Base-by-base conservation (phyloP, 2,113 vertebrate species). In the Pituophis catenifer region DNA sequence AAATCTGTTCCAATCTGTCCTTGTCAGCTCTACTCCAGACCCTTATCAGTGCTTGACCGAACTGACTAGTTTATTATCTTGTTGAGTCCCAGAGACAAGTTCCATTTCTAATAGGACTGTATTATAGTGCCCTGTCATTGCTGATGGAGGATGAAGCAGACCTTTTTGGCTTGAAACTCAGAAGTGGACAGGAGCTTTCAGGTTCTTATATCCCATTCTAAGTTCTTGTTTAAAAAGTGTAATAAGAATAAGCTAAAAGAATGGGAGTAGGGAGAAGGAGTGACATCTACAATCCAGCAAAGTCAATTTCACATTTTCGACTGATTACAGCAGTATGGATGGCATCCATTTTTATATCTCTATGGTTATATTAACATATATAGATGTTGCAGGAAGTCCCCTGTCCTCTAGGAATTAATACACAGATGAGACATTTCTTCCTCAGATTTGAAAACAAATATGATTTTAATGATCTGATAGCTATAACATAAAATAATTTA, bases 1-100 rank as follows among this genome's bases (percentile, higher is more conserved):
- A 93, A 52, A 93, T 93, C 92, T 10, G 81, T 93, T 90, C 89
- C 92, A 90, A 93, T 93, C 92, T 93, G 89, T 93, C 89, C 90
- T 89, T 58, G 92, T 93, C 92, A 93, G 89, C 57, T 87, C 81
- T 48, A 48, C 57, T 93, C 92, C 81, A 93, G 92, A 93, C 89
- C 92, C 89, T 93, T 90, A 93, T 93, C 92, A 87, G 92, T 19
- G 24, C 89, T 93, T 90, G 89, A 90, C 89, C 92, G 44, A 65
- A 85, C 89, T 90, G 75, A 93, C 57, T 87, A 87, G 92, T 57
- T 90, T 90, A 81, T 93, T 90, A 93, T 90, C 92, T 93, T n/a
- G 23, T 87, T 93, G 81, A 93, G n/a, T 90, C 81, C 81, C 58
- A 87, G 57, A 93, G 92, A 93, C 89, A 93, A 85, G 65, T 90